These are phyloP conservation scores for Mellivora capensis DNA, from an alignment of 2,113 vertebrate genomes.

Conservation along the genomic window DNA sequence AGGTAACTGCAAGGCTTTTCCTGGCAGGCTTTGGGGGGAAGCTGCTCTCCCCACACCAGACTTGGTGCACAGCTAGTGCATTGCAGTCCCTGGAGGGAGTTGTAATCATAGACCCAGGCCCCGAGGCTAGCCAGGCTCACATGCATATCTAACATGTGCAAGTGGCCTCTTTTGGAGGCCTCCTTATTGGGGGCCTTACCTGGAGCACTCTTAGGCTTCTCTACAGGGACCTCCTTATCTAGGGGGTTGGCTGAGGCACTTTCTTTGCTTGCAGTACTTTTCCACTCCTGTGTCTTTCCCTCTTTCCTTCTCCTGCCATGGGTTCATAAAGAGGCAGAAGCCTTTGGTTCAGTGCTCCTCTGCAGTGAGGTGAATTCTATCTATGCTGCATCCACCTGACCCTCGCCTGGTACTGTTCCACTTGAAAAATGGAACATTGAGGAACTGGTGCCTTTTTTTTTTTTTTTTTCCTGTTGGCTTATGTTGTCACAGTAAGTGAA, in stretches of 20 bases:
- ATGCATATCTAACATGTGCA: background rate
- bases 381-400: background rate
- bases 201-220: background rate
- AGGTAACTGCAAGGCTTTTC: background rate
- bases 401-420: background rate
- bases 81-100: background rate
- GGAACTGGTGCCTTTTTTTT: background rate
- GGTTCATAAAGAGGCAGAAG: background rate
- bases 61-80: background rate
- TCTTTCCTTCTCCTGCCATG: accelerated
- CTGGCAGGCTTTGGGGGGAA: background rate
- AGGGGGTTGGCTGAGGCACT: background rate
- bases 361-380: background rate
- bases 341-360: background rate
- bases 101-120: background rate
- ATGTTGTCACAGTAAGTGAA: background rate
- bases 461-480: background rate
- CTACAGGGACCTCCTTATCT: background rate
- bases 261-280: background rate
- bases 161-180: background rate
- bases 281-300: background rate
- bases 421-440: background rate
- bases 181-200: background rate
- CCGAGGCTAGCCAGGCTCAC: background rate
- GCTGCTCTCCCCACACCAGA: background rate